Evolutionary conservation across 2,113 vertebrate genomes (phyloP), one percentile per base, ranked within the genome.

Genomic region (Proterorhinus semilunaris): DNA sequence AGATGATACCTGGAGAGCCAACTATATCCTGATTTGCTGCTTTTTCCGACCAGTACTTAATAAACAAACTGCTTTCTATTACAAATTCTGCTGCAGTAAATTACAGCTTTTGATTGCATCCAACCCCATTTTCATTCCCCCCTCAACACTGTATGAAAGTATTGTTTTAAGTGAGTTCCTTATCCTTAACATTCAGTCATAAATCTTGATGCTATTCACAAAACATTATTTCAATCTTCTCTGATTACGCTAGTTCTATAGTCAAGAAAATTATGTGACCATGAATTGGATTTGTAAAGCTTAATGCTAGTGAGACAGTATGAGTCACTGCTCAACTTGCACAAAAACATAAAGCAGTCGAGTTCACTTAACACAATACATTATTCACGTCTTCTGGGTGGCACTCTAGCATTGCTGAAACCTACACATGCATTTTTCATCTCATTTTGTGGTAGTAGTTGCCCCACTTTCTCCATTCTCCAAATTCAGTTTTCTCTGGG

Each of bases 291-390:
- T 61, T 44, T 44, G 13, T 61, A 9, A 45, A 44, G 53, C 17
- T 10, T 55, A 55, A 55, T 55, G 53, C 17, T 21, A 13, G 55
- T 58, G 27, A 4, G 12, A 42, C 27, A 61, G 12, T 16, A 61
- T 61, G 36, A 61, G 13, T 44, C 42, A 61, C 42, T 45, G 58
- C 58, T 43, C 13, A 15, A 59, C 57, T 15, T 43, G 36, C 27
- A 43, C 57, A 61, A 61, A 61, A 61, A 44, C 43, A 10, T 44
- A 8, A 43, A 43, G 58, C 58, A 44, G 58, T 61, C 36, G 44
- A 43, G 15, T 61, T 61, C 42, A 61, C 58, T 61, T 61, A 61
- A 61, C 58, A 44, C 58, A n/a, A 44, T 61, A n/a, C 42, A 61
- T 61, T 61, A 61, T 61, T 61, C 42, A 61, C 42, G 8, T 4